A percentile compares a stretch with the other conserved stretches of the same genome.
Conservation (phyloP, 2,888 invertebrate species). For the Drosophila fungiperda region DNA sequence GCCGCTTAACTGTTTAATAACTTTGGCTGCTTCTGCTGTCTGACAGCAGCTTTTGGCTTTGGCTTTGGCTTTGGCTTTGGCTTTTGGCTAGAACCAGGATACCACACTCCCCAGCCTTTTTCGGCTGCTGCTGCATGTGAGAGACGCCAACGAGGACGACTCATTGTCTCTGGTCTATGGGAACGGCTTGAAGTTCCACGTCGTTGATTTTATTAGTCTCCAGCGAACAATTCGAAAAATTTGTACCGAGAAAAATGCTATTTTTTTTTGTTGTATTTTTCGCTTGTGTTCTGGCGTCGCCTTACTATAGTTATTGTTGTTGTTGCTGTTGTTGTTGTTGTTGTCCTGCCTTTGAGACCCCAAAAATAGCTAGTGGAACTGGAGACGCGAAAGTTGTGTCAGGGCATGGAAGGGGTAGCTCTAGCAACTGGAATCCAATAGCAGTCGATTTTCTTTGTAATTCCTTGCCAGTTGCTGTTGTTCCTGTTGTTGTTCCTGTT, state of each 20-base stretch:
- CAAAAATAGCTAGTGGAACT: slow-evolving; percentile 31
- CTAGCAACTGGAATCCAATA: slow-evolving; percentile 70
- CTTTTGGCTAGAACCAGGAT: slow-evolving; percentile 1
- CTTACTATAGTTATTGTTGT: slow-evolving; percentile 41
- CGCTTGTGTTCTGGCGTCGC: slow-evolving; percentile 36
- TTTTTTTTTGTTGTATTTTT: slow-evolving; percentile 38
- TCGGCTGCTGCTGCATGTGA: slow-evolving; percentile 36
- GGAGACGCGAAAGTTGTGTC: slow-evolving; percentile 36
- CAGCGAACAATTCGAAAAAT: slow-evolving; percentile 85
- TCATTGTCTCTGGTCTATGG: slow-evolving; percentile 79
- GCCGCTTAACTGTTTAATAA: slow-evolving; percentile 81
- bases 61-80: not conserved
- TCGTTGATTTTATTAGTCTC: slow-evolving; percentile 85
- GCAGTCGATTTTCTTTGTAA: slow-evolving; percentile 80
- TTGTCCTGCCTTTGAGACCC: slow-evolving; percentile 43
- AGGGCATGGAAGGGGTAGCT: slow-evolving; percentile 8
- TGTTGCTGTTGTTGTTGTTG: slow-evolving; percentile 22
- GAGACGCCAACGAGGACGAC: slow-evolving; percentile 51
- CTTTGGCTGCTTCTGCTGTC: slow-evolving; percentile 64
- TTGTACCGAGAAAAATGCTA: slow-evolving; percentile 76
- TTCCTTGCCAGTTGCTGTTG: slow-evolving; percentile 54
- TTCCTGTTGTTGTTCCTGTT: slow-evolving; percentile 37
- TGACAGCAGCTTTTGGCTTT: slow-evolving; percentile 39
- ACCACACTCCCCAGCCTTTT: not conserved
- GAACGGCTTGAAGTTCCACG: slow-evolving; percentile 84